Base-by-base conservation (phyloP, 2,797 vertebrate genomes). In the Periparus ater region DNA sequence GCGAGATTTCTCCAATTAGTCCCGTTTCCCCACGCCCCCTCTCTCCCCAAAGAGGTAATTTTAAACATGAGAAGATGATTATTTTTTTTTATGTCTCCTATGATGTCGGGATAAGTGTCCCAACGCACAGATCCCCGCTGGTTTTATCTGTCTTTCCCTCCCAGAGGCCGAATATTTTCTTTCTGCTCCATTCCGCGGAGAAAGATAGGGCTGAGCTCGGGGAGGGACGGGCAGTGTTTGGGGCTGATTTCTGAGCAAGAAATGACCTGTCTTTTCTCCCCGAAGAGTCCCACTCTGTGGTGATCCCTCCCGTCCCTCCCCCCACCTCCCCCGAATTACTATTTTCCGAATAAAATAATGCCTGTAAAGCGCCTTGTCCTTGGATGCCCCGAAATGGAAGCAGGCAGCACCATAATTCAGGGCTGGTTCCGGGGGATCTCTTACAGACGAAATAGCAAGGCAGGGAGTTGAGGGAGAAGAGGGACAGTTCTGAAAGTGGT, bases 131-230 rank as follows among this genome's bases (percentile, higher is more conserved):
- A 92, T 63, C 70, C 92, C 95, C 10, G 91, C 91, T 92, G 95
- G 13, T 95, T 95, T 96, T 93, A 92, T 97, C 93, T 89, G 57
- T 51, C 82, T 96, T 89, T 88, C 66, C 27, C 53, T 92, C 95
- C 71, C 92, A 89, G 82, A 91, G 89, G 95, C 79, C 66, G 73
- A 96, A 92, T 96, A 96, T 94, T 96, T 94, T 85, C 66, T 89
- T 72, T 83, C 83, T 91, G 82, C 61, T 92, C 55, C 55, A 42
- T 93, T 95, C 93, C 72, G 6, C 21, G 7, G 81, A 78, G 57
- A 80, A 38, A 15, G 17, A 92, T 72, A 80, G 76, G 22, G 58
- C 50, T 94, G 25, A 48, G 53, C 38, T 62, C 54, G 51, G 72
- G 61, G 40, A 81, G 54, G 47, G 25, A 78, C 13, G 5, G 36